phyloP scores from a whole-genome alignment of 1,140 invertebrate genomes.

The Diplogasteroides magnus region DNA sequence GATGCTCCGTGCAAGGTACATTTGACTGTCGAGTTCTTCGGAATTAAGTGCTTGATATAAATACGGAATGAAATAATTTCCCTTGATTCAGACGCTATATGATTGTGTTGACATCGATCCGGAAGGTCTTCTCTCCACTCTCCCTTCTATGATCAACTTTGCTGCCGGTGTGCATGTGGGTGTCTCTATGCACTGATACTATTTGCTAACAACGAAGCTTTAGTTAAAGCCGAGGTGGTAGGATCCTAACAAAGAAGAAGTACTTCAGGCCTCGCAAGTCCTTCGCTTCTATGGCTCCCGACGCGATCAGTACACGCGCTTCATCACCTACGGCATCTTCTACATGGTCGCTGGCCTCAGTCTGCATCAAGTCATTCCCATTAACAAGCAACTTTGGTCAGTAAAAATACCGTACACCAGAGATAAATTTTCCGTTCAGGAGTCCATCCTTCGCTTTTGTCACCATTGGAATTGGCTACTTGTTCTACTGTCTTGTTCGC shows the following conservation, averaged over 20 bases:
- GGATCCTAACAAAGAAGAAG: too few species aligned
- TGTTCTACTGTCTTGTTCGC: background rate
- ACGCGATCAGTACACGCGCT: background rate
- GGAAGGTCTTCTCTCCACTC: background rate
- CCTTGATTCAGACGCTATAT: too few species aligned
- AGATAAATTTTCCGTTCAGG: background rate
- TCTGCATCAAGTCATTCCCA: background rate
- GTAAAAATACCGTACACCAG: background rate
- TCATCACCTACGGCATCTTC: background rate
- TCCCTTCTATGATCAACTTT: background rate
- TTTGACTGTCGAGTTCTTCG: too few species aligned
- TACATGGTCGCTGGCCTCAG: background rate
- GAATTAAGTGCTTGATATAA: too few species aligned
- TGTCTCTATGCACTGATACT: too few species aligned
- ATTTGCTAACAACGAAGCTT: too few species aligned
- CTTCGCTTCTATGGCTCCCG: background rate
- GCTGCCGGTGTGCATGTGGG: background rate
- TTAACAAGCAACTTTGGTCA: background rate
- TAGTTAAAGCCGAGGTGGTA: background rate
- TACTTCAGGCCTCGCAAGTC: background rate
- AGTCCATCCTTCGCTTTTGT: background rate
- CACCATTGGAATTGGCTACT: too few species aligned
- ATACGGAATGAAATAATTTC: too few species aligned
- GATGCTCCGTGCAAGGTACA: too few species aligned
- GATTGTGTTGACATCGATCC: background rate